Conservation (phyloP, 2,888 invertebrate species). For the Agrotis ipsilon region DNA sequence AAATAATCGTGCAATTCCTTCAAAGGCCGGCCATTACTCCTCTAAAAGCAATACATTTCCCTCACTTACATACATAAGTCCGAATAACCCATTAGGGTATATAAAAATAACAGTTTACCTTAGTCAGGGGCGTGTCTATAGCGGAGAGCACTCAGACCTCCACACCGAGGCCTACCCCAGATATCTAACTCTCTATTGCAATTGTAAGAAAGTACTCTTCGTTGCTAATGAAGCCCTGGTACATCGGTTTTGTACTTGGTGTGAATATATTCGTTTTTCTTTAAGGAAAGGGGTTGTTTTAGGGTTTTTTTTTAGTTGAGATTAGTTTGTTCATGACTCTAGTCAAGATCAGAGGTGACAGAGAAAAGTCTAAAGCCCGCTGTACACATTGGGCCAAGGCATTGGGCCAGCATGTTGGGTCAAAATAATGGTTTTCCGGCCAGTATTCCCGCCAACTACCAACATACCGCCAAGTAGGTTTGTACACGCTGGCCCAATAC, state of each 20-base stretch:
- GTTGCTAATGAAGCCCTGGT: conserved; percentile 24
- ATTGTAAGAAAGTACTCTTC: conserved; percentile 29
- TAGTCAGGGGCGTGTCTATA: conserved; percentile 53
- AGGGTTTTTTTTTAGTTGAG: too few species aligned
- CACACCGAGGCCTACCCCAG: conserved; percentile 30
- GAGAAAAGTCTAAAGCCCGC: too few species aligned
- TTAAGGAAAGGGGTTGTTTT: neutral
- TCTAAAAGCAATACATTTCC: conserved; percentile 34
- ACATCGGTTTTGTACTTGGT: conserved; percentile 15
- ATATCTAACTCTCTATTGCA: conserved; percentile 34
- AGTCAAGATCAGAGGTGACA: too few species aligned
- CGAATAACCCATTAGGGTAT: conserved; percentile 46
- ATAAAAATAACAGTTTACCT: conserved; percentile 50
- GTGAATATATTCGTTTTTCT: conserved; percentile 12
- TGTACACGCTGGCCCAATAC: too few species aligned
- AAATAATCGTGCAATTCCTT: conserved; percentile 26
- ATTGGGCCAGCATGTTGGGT: too few species aligned
- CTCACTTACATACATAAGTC: conserved; percentile 15
- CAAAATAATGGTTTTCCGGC: too few species aligned
- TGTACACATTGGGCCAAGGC: too few species aligned
- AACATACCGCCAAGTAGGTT: too few species aligned
- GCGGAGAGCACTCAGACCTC: conserved; percentile 55
- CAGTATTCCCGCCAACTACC: too few species aligned
- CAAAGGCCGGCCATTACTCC: conserved; percentile 25
- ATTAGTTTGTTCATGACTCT: too few species aligned